phyloP scores from a whole-genome alignment of 2,113 vertebrate genomes.

The Taxidea taxus region DNA sequence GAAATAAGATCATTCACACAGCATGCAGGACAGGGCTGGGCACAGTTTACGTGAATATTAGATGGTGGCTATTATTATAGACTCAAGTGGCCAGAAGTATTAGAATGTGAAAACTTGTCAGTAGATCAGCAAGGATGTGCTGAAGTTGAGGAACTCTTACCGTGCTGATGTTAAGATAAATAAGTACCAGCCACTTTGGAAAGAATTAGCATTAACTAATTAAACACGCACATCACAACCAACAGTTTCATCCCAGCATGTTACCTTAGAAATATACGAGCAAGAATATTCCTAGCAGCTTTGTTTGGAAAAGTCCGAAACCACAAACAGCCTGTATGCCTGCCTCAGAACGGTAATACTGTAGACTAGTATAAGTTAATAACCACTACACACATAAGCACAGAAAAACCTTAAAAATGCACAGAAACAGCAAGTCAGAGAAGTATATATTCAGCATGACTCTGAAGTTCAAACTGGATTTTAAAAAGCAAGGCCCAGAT shows the following conservation, averaged over 20 bases:
- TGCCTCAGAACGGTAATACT: neutral
- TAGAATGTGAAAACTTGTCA: neutral
- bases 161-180: neutral
- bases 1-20: neutral
- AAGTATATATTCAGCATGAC: neutral
- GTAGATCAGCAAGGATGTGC: neutral
- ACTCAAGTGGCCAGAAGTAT: neutral
- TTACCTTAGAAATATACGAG: neutral
- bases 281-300: neutral
- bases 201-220: neutral
- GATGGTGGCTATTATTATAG: neutral
- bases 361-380: neutral
- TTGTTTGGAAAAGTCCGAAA: neutral
- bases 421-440: neutral
- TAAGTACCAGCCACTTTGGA: neutral
- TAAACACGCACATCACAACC: neutral
- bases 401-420: neutral
- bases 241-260: neutral
- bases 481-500: too few species aligned
- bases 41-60: neutral
- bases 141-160: neutral
- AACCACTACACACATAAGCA: neutral
- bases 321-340: neutral
- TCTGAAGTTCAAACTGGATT: neutral
- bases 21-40: neutral